A percentile compares a stretch with the other conserved stretches of the same genome.
These are phyloP conservation scores for Trachurus trachurus DNA, from an alignment of 2,797 vertebrate genomes.

Conservation along the genomic window DNA sequence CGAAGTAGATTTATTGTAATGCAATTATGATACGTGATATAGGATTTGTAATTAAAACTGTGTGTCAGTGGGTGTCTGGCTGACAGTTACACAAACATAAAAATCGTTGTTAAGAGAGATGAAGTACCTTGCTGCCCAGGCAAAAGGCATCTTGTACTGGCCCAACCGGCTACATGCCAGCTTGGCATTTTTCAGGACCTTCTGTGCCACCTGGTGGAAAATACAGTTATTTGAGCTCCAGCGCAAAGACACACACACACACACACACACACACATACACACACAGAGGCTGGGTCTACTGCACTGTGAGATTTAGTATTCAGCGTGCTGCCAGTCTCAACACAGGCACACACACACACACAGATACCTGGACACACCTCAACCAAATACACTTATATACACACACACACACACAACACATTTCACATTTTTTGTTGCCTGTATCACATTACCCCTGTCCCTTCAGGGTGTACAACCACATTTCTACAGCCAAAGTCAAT, in stretches of 20 bases:
- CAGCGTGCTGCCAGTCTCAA: conserved; percentile 43
- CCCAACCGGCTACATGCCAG: conserved; percentile 95
- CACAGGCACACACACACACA: conserved; percentile 6
- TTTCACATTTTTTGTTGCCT: conserved; percentile 33
- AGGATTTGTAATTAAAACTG: neutral
- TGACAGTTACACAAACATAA: neutral
- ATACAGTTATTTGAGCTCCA: conserved; percentile 22
- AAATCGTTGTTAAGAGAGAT: neutral
- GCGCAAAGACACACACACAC: conserved; percentile 9
- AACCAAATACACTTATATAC: neutral
- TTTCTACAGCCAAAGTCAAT: conserved; percentile 70
- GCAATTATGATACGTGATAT: neutral
- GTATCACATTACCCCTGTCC: conserved; percentile 55
- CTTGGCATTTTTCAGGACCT: conserved; percentile 98
- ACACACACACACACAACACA: conserved; percentile 2
- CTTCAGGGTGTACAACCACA: conserved; percentile 41
- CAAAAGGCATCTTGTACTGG: conserved; percentile 98
- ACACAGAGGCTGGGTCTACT: neutral
- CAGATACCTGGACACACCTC: neutral
- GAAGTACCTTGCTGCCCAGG: conserved; percentile 96
- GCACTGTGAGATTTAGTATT: conserved; percentile 20
- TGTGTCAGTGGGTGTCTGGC: neutral
- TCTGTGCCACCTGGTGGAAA: conserved; percentile 92
- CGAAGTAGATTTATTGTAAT: neutral
- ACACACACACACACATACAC: neutral